Evolutionary conservation across 2,888 invertebrate species (phyloP).

Genomic region (Drosophila kambysellisi): DNA sequence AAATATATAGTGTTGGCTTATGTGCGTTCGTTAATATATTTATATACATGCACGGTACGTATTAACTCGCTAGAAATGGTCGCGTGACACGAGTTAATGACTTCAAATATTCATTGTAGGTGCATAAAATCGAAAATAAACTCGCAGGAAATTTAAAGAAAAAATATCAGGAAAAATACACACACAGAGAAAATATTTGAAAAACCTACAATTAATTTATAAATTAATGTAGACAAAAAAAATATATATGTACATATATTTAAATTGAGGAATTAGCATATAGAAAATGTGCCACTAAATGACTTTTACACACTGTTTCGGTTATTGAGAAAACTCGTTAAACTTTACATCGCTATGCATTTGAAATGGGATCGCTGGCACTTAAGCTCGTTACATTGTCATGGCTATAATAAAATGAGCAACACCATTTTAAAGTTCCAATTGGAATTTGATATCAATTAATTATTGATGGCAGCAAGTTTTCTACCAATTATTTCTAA

Average conservation of each 20-base stretch:
- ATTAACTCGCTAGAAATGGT: slow-evolving; percentile 5
- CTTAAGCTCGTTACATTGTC: neutral
- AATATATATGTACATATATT: neutral
- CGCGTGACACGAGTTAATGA: slow-evolving; percentile 26
- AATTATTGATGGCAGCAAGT: slow-evolving; percentile 38
- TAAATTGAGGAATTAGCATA: neutral
- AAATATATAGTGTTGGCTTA: neutral
- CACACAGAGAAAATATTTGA: neutral
- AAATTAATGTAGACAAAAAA: neutral
- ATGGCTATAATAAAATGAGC: slow-evolving; percentile 27
- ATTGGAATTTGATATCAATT: slow-evolving; percentile 73
- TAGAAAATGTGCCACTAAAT: neutral
- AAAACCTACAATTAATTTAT: neutral
- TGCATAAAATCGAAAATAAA: neutral
- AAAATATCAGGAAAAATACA: too few relatives aligned
- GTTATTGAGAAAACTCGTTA: neutral
- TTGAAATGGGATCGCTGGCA: slow-evolving; percentile 3
- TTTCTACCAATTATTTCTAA: slow-evolving; percentile 40
- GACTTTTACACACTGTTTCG: neutral
- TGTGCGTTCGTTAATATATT: neutral
- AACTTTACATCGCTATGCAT: neutral
- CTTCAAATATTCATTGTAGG: neutral
- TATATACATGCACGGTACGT: slow-evolving; percentile 1
- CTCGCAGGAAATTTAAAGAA: neutral
- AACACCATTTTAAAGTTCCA: slow-evolving; percentile 23